Base-by-base conservation (phyloP, 2,113 vertebrate species). In the Ageneiosus marmoratus region DNA sequence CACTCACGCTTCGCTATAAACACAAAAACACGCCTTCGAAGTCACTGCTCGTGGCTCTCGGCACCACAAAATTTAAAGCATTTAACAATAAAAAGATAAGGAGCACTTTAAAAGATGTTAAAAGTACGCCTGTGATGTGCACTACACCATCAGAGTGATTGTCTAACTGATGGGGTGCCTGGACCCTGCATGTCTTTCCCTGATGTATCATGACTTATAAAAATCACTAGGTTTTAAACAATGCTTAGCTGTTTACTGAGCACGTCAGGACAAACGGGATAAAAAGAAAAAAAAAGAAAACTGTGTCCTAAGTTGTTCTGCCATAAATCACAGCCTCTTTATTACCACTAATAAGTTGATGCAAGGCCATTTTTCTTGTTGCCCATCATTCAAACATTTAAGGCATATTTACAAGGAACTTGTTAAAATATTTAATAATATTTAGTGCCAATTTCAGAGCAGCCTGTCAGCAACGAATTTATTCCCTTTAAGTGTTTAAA, bases 341-440 rank as follows among this genome's bases (percentile, higher is more conserved):
- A 95, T 91, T 90, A 93, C 92, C 87, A 93, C 92, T 94, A 95
- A 95, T 95, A 95, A 94, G 94, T 94, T 94, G 94, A 95, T 94
- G 94, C 92, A 93, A 92, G 92, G 92, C 93, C 91, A 94, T 94
- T 94, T 93, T 92, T 94, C 94, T 93, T 94, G 86, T 90, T 91
- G 90, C 91, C 91, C 92, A 94, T 94, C 93, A 90, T 93, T 93
- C 93, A 93, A 93, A 94, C 94, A 94, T 95, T 95, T 94, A 94
- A 91, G 93, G 91, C 93, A 92, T 94, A 95, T 95, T 95, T 95
- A 95, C 94, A 94, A 94, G 94, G 92, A 95, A 95, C 93, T 94
- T 95, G 94, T 95, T 95, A 95, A 94, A 95, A 94, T 94, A 94
- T 94, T 94, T 95, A 95, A 95, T 94, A 95, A 94, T 94, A 95